Evolutionary conservation across 2,113 vertebrate species (phyloP), one percentile per base, ranked within the genome.

Genomic region (Sprattus sprattus): DNA sequence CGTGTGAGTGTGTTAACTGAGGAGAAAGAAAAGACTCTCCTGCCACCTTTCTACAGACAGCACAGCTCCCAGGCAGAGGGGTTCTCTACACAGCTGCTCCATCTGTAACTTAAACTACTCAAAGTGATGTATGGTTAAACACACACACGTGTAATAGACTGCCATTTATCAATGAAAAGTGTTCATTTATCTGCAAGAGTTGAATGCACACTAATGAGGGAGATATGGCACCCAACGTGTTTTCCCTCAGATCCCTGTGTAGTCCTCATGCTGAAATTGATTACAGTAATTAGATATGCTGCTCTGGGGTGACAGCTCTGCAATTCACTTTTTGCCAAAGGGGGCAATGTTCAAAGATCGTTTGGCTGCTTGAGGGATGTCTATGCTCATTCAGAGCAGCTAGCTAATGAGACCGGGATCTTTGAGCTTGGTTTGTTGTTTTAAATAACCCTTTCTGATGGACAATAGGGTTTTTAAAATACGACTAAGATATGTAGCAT

Each of bases 111-210:
- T 78, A 78, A 78, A 78, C 71, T 32, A 32, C 10, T 39, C 28
- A 39, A 16, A 16, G 28, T 78, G 71, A 78, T 78, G 28, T 78
- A 78, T 39, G 32, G 71, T 32, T 78, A 32, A 39, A 78, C 28
- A 78, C 71, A 78, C 15, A 78, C 71, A 78, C 71, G 20, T 32
- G 71, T 78, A 78, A 78, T 78, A 78, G 71, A 39, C 71, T 78
- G 32, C 15, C 71, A 78, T 78, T 78, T 78, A 78, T 78, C 71
- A 78, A 13, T 39, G 9, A 78, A 78, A 78, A 4, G 71, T 11
- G 15, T 32, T 39, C 71, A 78, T 78, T 39, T 78, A 78, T 78
- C 71, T 16, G 71, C 13, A 5, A 44, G 32, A 78, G 71, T 16
- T 16, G 71, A 78, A 78, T 78, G 71, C 71, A 39, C 71, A 39